Base-by-base conservation (phyloP, 2,797 vertebrate genomes). In the Denticeps clupeoides region DNA sequence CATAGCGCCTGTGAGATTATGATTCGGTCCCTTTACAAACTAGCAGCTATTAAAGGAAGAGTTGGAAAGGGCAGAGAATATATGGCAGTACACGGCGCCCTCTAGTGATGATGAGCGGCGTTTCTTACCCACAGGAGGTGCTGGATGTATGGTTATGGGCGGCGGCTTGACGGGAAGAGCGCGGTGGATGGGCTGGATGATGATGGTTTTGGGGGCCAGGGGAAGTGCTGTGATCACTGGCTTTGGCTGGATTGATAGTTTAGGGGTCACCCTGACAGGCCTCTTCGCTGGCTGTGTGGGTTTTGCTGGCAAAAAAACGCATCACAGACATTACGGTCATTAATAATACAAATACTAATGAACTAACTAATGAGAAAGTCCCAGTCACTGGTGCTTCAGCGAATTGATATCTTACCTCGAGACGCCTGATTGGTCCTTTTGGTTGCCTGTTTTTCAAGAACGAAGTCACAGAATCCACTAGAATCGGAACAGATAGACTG, bases 241-340 rank as follows among this genome's bases (percentile, higher is more conserved):
- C 64, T 86, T 91, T 25, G 89, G 92, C 41, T 94, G 89, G 76
- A 94, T 86, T 40, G 81, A 86, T 66, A 91, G 78, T 65, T 86
- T 93, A 3, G 85, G 81, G 6, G 52, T 74, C 7, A 75, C 57
- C 59, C 82, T 86, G 65, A 81, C 78, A 16, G 82, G 84, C 46
- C 74, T 89, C 69, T 87, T 94, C 40, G 68, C 27, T 23, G 68
- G 75, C 55, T 64, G 74, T 0, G 16, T 48, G 53, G 74, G 69
- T 69, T 75, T 86, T 59, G 62, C 89, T 91, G 62, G 2, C 16
- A 19, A 4, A 37, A 3, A 18, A 3, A 28, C 4, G 9, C 15
- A 16, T n/a, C 32, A 16, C 12, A 8, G 1, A 16, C 12, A 33
- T 13, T n/a, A n/a, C n/a, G n/a, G n/a, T 35, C 7, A 31, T 4